Evolutionary conservation across 2,888 invertebrate genomes (phyloP).

Genomic region (Horisme vitalbata): DNA sequence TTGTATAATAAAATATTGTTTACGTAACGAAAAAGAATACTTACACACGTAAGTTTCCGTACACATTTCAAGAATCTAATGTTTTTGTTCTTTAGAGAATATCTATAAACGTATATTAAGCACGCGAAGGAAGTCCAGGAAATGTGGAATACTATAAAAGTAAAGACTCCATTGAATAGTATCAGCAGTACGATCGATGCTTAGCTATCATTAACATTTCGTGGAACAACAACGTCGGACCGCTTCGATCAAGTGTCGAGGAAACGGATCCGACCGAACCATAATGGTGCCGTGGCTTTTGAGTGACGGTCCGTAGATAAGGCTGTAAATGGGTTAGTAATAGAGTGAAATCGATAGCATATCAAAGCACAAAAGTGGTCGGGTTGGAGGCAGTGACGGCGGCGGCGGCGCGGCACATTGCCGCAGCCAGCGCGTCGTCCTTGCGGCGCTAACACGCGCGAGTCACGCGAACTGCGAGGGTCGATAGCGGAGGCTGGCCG

Average conservation of each 20-base stretch:
- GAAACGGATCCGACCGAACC: slow-evolving; percentile 13
- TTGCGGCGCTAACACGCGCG: slow-evolving; percentile 68
- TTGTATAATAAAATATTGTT: neutral
- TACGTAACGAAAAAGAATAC: slow-evolving; percentile 14
- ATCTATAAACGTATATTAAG: too few relatives aligned
- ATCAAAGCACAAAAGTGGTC: slow-evolving; percentile 22
- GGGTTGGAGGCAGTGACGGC: slow-evolving; percentile 43
- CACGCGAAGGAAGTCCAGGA: too few relatives aligned
- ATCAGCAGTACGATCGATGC: slow-evolving; percentile 24
- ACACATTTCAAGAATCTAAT: too few relatives aligned
- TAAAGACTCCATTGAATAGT: too few relatives aligned
- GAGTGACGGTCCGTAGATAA: slow-evolving; percentile 20
- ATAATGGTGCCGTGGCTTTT: slow-evolving; percentile 17
- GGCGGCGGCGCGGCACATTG: slow-evolving; percentile 55
- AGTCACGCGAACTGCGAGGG: slow-evolving; percentile 73
- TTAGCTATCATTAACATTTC: slow-evolving; percentile 30
- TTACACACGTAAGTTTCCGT: too few relatives aligned
- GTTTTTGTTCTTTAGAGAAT: too few relatives aligned
- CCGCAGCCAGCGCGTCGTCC: slow-evolving; percentile 80
- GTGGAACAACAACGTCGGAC: slow-evolving; percentile 26
- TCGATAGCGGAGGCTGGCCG: slow-evolving; percentile 78
- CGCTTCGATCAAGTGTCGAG: slow-evolving; percentile 12
- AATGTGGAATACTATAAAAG: too few relatives aligned
- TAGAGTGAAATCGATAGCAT: slow-evolving; percentile 31
- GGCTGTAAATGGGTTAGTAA: slow-evolving; percentile 26